Conservation (phyloP, 2,113 vertebrate genomes). For the Gulo gulo region DNA sequence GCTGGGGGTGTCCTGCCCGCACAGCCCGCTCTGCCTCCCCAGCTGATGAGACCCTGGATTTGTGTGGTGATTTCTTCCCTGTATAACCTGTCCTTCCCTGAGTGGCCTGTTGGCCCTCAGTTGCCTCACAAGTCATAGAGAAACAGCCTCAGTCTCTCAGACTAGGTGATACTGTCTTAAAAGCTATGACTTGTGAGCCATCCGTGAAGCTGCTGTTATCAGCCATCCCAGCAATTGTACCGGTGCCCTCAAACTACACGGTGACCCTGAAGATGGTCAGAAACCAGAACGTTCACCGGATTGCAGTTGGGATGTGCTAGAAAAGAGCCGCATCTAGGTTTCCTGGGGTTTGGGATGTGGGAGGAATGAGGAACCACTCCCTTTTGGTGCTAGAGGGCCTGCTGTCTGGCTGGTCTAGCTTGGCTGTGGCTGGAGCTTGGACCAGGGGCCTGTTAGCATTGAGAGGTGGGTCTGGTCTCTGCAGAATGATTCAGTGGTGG, state of each 20-base stretch:
- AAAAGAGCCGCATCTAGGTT: neutral
- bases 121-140: neutral
- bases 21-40: neutral
- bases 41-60: neutral
- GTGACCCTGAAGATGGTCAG: neutral
- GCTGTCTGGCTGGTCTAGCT: neutral
- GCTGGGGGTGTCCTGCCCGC: neutral
- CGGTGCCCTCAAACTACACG: neutral
- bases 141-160: neutral
- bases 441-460: neutral
- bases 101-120: neutral
- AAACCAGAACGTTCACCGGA: neutral
- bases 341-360: neutral
- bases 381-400: neutral
- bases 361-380: neutral
- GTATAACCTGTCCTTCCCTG: neutral
- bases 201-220: neutral
- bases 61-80: neutral
- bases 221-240: neutral
- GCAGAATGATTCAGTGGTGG: conserved; percentile 96
- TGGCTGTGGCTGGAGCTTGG: neutral
- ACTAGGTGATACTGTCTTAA: neutral
- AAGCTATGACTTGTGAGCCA: neutral
- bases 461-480: neutral
- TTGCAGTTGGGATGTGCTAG: neutral